Percentiles rank a stretch among this genome's conserved stretches.
Conservation (phyloP, 2,888 invertebrate genomes). For the Creontiades dilutus region DNA sequence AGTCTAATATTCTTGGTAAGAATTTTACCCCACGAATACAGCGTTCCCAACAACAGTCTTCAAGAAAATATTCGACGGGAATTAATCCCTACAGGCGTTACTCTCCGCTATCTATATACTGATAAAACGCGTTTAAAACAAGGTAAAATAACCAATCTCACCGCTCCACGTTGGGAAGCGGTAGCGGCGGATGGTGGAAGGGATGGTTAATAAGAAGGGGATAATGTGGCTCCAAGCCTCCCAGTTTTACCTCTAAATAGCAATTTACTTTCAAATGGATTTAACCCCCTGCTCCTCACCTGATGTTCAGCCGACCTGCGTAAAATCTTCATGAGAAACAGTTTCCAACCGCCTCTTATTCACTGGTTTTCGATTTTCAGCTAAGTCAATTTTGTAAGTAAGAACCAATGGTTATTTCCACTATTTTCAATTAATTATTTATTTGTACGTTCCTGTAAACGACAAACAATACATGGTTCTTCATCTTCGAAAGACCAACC, state of each 20-base stretch:
- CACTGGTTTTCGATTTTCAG: too few species aligned
- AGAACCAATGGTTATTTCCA: too few species aligned
- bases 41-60: background rate
- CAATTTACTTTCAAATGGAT: constrained; percentile 65
- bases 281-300: constrained; percentile 39
- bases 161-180: background rate
- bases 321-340: constrained; percentile 54
- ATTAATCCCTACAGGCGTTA: background rate
- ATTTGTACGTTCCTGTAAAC: too few species aligned
- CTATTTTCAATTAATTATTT: too few species aligned
- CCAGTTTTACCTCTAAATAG: constrained; percentile 50
- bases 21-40: too few species aligned
- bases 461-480: too few species aligned
- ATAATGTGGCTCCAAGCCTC: constrained; percentile 40
- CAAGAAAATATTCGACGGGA: background rate
- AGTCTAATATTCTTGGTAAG: too few species aligned
- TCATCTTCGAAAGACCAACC: too few species aligned
- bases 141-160: constrained; percentile 21
- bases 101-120: background rate
- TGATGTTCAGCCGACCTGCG: background rate
- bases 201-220: constrained; percentile 53
- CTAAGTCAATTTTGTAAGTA: too few species aligned
- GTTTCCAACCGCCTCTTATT: constrained; percentile 25
- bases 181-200: background rate
- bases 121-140: constrained; percentile 22